Evolutionary conservation across 35 echinoderm and acorn worm genomes (phyloP).

Genomic region (Lytechinus pictus): DNA sequence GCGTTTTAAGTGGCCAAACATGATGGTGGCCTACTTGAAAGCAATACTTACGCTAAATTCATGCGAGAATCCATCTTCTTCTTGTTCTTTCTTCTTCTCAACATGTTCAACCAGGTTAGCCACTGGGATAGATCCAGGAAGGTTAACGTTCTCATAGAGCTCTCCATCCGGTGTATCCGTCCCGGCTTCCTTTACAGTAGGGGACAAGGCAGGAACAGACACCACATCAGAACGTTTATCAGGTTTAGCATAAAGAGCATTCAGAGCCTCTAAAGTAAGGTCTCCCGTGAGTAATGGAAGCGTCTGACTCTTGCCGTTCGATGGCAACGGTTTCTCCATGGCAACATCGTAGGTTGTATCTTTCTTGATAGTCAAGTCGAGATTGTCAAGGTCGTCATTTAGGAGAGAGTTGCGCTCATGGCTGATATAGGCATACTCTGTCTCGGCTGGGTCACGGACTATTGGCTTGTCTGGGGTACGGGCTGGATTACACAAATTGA

Average conservation of each 20-base stretch:
- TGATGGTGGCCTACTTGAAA: background rate
- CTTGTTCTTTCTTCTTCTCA: constrained; percentile 15
- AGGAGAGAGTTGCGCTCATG: constrained; percentile 22
- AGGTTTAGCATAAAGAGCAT: background rate
- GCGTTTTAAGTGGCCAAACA: too few species aligned
- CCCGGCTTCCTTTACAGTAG: background rate
- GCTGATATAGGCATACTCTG: constrained; percentile 25
- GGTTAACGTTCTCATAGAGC: constrained; percentile 25
- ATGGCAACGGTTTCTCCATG: background rate
- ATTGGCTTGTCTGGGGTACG: background rate
- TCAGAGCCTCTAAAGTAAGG: background rate
- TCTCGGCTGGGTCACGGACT: background rate
- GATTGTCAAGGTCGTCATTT: background rate
- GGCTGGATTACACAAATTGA: background rate
- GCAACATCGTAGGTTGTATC: background rate
- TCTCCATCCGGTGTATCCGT: constrained; percentile 19
- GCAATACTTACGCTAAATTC: constrained; percentile 47
- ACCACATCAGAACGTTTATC: background rate
- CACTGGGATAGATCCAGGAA: background rate
- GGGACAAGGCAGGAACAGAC: background rate
- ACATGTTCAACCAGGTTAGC: constrained; percentile 24
- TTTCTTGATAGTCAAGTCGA: background rate
- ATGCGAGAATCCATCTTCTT: constrained; percentile 5
- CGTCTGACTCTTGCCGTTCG: background rate
- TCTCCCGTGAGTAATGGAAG: background rate